Evolutionary conservation across 2,797 vertebrate genomes (phyloP).

Genomic region (Cossypha caffra): DNA sequence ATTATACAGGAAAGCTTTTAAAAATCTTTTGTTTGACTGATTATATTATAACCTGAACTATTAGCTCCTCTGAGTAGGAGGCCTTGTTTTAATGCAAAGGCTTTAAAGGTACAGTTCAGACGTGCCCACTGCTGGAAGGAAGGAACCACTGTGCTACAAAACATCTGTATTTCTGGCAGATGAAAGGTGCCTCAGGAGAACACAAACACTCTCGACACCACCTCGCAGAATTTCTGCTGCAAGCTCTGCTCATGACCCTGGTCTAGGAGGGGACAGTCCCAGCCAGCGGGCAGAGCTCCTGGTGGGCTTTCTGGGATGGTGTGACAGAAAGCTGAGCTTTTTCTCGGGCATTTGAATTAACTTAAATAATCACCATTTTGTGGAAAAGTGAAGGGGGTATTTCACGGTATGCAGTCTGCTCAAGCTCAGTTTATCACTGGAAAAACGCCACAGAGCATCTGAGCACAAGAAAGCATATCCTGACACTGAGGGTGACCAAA

Average conservation of each 20-base stretch:
- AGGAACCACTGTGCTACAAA: neutral
- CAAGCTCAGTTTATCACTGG: neutral
- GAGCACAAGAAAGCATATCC: neutral
- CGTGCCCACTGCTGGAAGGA: neutral
- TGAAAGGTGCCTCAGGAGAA: neutral
- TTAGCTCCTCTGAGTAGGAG: neutral
- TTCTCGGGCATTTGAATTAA: neutral
- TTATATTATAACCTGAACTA: neutral
- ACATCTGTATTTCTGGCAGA: neutral
- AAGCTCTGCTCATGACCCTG: neutral
- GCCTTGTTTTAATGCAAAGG: neutral
- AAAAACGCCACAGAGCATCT: neutral
- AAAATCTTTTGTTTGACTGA: slow-evolving; percentile 45
- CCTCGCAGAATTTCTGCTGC: neutral
- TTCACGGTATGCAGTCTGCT: neutral
- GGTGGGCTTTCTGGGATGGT: neutral
- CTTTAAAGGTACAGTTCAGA: neutral
- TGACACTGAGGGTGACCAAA: neutral
- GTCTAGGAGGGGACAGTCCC: neutral
- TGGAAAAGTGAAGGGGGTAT: neutral
- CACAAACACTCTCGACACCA: neutral
- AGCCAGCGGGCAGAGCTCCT: neutral
- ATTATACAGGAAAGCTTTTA: slow-evolving; percentile 28
- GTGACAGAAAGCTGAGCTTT: neutral
- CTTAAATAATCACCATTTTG: neutral